These are phyloP conservation scores for Speoplatyrhinus poulsoni DNA, from an alignment of 2,113 vertebrate genomes.

Conservation along the genomic window DNA sequence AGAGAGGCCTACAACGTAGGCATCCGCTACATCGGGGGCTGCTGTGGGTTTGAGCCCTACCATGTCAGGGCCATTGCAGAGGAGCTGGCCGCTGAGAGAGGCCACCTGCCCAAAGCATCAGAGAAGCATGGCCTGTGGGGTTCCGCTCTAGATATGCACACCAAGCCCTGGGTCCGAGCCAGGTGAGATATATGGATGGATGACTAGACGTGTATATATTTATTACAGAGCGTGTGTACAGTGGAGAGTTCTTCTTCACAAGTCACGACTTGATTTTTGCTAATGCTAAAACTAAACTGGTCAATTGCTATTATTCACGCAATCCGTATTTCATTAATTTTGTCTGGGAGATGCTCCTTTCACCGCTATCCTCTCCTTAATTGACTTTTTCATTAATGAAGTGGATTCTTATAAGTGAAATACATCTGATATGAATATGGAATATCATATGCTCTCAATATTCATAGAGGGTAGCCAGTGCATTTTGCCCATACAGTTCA, in stretches of 20 bases:
- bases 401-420: no score
- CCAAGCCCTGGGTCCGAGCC: constrained; percentile 93
- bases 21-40: constrained; percentile 87
- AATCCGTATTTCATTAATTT: neutral
- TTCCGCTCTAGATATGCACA: constrained; percentile 85
- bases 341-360: no score
- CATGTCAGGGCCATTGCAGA: constrained; percentile 89
- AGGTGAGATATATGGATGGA: constrained; percentile 71
- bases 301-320: neutral
- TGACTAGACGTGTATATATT: constrained; percentile 75
- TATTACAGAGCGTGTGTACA: no score
- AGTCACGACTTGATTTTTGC: no score
- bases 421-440: no score
- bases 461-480: neutral
- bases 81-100: constrained; percentile 85
- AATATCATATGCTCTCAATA: no score
- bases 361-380: no score
- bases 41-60: constrained; percentile 93
- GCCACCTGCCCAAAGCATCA: constrained; percentile 85
- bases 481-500: neutral
- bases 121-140: constrained; percentile 92
- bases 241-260: no score
- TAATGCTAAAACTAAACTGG: no score
- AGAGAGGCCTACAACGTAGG: constrained; percentile 85
- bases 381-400: no score